Percentiles rank a stretch among this genome's conserved stretches.
These are phyloP conservation scores for Mylabris sibirica DNA, from an alignment of 2,888 invertebrate genomes.

Conservation along the genomic window DNA sequence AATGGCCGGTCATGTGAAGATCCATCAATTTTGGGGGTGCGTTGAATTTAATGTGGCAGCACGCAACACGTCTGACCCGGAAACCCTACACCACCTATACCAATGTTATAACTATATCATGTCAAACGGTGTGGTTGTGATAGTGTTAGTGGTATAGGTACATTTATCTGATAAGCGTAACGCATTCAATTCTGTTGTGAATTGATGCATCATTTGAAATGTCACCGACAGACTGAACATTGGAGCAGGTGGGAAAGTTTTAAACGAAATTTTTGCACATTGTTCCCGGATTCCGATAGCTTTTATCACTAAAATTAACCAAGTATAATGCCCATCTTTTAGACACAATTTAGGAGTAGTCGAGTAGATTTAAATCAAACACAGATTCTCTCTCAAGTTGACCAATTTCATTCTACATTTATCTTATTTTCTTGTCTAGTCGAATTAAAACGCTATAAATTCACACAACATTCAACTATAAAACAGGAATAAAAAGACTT, in stretches of 20 bases:
- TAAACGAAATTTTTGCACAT: no score
- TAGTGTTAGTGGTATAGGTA: no score
- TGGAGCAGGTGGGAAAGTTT: no score
- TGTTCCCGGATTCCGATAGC: no score
- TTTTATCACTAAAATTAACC: no score
- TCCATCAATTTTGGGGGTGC: slow-evolving; percentile 51
- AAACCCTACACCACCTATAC: slow-evolving; percentile 34
- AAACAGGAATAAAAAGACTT: no score
- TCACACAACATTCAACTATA: no score
- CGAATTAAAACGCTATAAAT: no score
- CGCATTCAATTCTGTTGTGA: background rate
- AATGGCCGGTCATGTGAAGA: slow-evolving; percentile 50
- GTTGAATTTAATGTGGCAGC: slow-evolving; percentile 47
- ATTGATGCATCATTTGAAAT: background rate
- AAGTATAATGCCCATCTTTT: no score
- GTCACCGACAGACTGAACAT: background rate
- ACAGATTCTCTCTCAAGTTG: background rate
- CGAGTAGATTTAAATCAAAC: background rate
- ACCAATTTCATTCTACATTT: slow-evolving; percentile 5
- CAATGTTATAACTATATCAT: background rate
- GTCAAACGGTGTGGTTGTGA: background rate
- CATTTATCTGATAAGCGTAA: background rate
- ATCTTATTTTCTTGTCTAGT: background rate
- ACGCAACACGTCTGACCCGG: slow-evolving; percentile 50
- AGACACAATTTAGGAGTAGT: no score